Percentiles rank a stretch among this genome's conserved stretches.
Conservation (phyloP, 2,888 invertebrate species). For the Amorpha juglandis region DNA sequence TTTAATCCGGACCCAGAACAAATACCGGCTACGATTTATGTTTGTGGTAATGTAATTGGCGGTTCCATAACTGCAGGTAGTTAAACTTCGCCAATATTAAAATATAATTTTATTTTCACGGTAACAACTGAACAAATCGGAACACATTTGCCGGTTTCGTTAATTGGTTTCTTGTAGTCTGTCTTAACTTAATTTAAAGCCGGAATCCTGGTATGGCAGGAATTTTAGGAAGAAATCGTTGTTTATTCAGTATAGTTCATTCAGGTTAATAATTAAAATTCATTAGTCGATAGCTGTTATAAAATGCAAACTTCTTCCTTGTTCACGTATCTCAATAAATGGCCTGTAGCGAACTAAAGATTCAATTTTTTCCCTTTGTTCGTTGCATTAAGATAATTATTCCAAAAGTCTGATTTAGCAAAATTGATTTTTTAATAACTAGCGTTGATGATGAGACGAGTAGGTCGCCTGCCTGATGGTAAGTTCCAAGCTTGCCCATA, state of each 20-base stretch:
- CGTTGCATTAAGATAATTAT: background rate
- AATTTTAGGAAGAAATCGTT: conserved; percentile 51
- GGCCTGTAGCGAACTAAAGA: background rate
- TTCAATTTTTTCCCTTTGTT: too few relatives aligned
- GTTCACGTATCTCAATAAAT: conserved; percentile 27
- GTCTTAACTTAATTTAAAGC: conserved; percentile 26
- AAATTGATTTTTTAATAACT: too few relatives aligned
- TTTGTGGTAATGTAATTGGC: conserved; percentile 47
- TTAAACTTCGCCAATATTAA: conserved; percentile 45
- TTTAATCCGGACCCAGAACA: conserved; percentile 52
- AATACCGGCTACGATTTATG: conserved; percentile 51
- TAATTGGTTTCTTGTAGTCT: conserved; percentile 46
- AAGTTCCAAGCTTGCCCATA: too few relatives aligned
- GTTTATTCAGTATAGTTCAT: conserved; percentile 44
- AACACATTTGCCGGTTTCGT: conserved; percentile 31
- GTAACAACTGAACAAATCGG: conserved; percentile 36
- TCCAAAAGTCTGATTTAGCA: too few relatives aligned
- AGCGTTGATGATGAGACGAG: too few relatives aligned
- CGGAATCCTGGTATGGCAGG: conserved; percentile 31
- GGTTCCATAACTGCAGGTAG: conserved; percentile 43
- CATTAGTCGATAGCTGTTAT: conserved; percentile 49
- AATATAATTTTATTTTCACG: conserved; percentile 42
- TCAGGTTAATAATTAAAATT: conserved; percentile 57
- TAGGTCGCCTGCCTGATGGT: too few relatives aligned
- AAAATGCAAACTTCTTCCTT: conserved; percentile 38